These are phyloP conservation scores for Pandemis corylana DNA, from an alignment of 2,888 invertebrate genomes.

Conservation along the genomic window DNA sequence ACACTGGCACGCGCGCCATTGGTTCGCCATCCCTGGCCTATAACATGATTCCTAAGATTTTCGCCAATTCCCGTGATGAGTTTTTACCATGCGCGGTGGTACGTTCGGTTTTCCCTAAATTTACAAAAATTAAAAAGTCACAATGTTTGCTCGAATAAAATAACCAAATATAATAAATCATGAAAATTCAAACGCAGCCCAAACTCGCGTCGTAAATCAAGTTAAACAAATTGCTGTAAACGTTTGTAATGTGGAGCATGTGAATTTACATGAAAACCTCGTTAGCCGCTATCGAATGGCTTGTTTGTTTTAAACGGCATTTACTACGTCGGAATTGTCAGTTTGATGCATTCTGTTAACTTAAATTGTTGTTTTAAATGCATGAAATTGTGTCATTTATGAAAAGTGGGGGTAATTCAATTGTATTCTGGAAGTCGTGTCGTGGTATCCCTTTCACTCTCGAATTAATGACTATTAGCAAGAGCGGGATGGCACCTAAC, in stretches of 20 bases:
- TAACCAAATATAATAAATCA: neutral
- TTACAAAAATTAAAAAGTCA: too few species aligned
- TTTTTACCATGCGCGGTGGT: too few species aligned
- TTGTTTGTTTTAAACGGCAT: conserved; percentile 54
- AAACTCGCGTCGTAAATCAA: conserved; percentile 27
- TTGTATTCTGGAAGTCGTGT: neutral
- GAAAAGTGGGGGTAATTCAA: neutral
- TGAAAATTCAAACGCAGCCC: neutral
- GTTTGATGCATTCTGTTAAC: conserved; percentile 47
- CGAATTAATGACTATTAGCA: too few species aligned
- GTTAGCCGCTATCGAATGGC: conserved; percentile 60
- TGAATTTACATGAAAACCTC: conserved; percentile 60
- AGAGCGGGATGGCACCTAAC: too few species aligned
- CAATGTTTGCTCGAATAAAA: too few species aligned
- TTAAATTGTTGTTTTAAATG: neutral
- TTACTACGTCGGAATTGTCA: conserved; percentile 50
- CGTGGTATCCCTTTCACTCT: too few species aligned
- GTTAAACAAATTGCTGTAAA: conserved; percentile 46
- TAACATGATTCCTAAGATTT: too few species aligned
- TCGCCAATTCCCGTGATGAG: too few species aligned
- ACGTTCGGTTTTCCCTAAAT: too few species aligned
- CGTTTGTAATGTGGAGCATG: conserved; percentile 46
- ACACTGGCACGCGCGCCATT: too few species aligned
- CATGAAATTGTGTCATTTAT: neutral
- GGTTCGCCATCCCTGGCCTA: too few species aligned